These are phyloP conservation scores for Lacerta agilis DNA, from an alignment of 2,797 vertebrate species.

Conservation along the genomic window DNA sequence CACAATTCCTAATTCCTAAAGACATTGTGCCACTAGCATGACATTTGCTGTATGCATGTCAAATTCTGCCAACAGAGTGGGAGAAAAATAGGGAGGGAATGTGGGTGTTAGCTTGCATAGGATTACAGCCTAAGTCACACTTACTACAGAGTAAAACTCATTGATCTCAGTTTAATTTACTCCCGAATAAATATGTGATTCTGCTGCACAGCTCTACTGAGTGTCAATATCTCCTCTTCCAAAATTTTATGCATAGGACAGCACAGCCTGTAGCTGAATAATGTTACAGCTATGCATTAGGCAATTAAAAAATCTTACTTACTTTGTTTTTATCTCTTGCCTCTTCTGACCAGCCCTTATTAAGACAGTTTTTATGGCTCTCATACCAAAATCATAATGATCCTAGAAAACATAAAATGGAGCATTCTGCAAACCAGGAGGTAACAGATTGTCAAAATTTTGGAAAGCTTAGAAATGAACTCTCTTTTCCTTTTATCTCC, in stretches of 20 bases:
- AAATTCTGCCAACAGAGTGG: no score
- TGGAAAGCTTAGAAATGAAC: neutral
- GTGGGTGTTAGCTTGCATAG: neutral
- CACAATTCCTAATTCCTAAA: no score
- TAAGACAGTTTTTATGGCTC: slow-evolving; percentile 74
- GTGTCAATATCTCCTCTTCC: neutral
- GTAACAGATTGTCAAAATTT: neutral
- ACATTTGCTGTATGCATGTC: no score
- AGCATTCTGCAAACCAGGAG: neutral
- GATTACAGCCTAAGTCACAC: neutral
- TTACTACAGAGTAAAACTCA: neutral
- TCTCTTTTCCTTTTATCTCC: neutral
- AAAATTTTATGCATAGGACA: neutral
- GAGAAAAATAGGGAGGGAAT: no score
- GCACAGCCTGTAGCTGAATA: neutral
- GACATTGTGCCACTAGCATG: no score
- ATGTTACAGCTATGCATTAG: neutral
- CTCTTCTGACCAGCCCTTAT: slow-evolving; percentile 72
- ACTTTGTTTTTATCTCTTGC: slow-evolving; percentile 59
- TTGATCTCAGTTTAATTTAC: neutral
- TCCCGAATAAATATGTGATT: neutral
- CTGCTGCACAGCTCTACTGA: neutral
- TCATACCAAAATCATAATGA: slow-evolving; percentile 79
- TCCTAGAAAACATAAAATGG: slow-evolving; percentile 60
- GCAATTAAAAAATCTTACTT: slow-evolving; percentile 49